A percentile compares a stretch with the other conserved stretches of the same genome.
These are phyloP conservation scores for Toxonevra muliebris DNA, from an alignment of 2,888 invertebrate species.

Conservation along the genomic window DNA sequence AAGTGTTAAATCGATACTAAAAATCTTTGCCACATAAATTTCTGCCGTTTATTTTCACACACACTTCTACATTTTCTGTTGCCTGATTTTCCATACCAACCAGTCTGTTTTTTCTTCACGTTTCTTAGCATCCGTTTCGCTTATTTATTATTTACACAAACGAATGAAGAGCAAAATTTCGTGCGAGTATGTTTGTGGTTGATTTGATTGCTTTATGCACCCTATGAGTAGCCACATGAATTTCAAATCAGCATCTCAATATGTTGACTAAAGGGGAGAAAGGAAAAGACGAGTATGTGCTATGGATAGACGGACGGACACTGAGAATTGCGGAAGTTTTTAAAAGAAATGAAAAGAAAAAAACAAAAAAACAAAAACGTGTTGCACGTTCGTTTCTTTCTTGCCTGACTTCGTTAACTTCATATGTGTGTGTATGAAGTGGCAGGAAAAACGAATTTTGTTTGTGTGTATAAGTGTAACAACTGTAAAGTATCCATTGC, in stretches of 20 bases:
- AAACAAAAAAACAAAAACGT: neutral
- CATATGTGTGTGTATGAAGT: neutral
- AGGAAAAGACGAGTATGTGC: neutral
- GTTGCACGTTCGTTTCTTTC: neutral
- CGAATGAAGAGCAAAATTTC: slow-evolving; percentile 40
- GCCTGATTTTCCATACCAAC: neutral
- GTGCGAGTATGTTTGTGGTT: slow-evolving; percentile 51
- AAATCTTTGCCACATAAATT: too few relatives aligned
- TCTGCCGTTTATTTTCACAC: too few relatives aligned
- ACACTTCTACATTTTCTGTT: neutral
- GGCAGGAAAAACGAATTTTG: too few relatives aligned
- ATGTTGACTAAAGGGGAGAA: neutral
- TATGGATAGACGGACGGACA: neutral
- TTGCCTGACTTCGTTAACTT: neutral
- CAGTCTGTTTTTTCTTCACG: neutral
- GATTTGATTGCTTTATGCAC: slow-evolving; percentile 63
- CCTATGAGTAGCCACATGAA: slow-evolving; percentile 61
- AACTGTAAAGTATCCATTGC: slow-evolving; percentile 2
- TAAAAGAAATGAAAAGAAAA: neutral
- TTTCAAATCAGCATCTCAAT: slow-evolving; percentile 52
- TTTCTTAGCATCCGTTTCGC: slow-evolving; percentile 39
- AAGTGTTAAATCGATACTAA: too few relatives aligned
- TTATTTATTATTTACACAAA: slow-evolving; percentile 58
- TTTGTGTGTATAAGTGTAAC: too few relatives aligned
- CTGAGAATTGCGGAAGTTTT: neutral